These are phyloP conservation scores for Drosophila micromelanica DNA, from an alignment of 1,140 invertebrate genomes.

Conservation along the genomic window DNA sequence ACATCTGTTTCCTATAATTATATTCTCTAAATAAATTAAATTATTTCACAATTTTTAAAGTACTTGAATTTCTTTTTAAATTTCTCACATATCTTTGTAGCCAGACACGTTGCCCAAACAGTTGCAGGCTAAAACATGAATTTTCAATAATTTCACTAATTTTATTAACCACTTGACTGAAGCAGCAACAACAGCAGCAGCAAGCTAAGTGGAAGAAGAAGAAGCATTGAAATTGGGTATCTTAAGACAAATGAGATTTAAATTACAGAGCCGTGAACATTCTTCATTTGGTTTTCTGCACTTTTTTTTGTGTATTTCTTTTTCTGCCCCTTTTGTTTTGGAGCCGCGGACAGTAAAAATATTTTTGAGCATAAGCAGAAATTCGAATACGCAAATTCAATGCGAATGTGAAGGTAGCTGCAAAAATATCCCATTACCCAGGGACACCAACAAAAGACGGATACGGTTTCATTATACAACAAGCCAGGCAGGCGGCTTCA, in stretches of 20 bases:
- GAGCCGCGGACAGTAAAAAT: constrained; percentile 35
- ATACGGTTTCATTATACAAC: constrained; percentile 70
- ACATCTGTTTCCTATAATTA: too few species aligned
- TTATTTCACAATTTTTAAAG: not conserved
- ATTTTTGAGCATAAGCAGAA: constrained; percentile 77
- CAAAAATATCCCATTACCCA: constrained; percentile 75
- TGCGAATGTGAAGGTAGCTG: constrained; percentile 31
- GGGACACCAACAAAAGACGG: constrained; percentile 34
- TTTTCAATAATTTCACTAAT: constrained; percentile 14
- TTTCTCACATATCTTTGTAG: not conserved
- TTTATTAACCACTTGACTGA: constrained; percentile 34
- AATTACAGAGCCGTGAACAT: constrained; percentile 65
- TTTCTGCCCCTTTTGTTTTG: constrained; percentile 3
- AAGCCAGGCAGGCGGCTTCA: not conserved
- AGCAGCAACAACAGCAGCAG: not conserved
- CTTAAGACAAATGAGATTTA: constrained; percentile 40
- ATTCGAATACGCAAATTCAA: constrained; percentile 52
- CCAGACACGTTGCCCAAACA: not conserved
- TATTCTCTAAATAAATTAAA: too few species aligned
- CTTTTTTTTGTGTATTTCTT: constrained; percentile 33
- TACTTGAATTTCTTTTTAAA: not conserved
- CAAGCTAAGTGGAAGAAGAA: constrained; percentile 7
- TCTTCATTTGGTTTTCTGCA: constrained; percentile 30
- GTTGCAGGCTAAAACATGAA: constrained; percentile 2
- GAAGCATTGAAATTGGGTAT: constrained; percentile 3